Evolutionary conservation across 2,113 vertebrate genomes (phyloP).

Genomic region (Symphodus melops): DNA sequence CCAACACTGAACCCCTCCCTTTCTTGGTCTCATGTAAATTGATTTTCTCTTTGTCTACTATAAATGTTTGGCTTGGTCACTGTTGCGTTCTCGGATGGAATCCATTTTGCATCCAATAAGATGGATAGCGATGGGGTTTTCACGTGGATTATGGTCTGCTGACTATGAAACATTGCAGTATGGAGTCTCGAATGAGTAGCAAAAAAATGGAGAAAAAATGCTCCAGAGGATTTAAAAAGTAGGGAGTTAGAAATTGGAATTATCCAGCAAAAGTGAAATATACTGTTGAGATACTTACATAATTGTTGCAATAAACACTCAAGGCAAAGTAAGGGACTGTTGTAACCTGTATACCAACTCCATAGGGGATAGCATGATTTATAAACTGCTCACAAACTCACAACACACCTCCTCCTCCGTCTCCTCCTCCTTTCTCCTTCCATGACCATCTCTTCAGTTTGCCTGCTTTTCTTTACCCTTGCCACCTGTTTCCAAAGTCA

Average conservation of each 20-base stretch:
- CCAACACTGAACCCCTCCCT: not conserved
- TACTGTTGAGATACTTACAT: not conserved
- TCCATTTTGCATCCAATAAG: constrained; percentile 62
- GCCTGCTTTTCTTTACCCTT: constrained; percentile 41
- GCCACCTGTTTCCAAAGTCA: constrained; percentile 62
- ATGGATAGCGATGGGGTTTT: constrained; percentile 58
- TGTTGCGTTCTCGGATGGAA: constrained; percentile 63
- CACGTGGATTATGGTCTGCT: constrained; percentile 63
- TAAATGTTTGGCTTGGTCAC: constrained; percentile 68
- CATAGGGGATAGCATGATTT: constrained; percentile 35
- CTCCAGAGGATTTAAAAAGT: constrained; percentile 18
- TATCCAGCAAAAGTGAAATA: constrained; percentile 1
- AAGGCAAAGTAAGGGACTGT: not conserved
- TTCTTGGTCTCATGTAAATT: constrained; percentile 64
- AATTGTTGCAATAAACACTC: constrained; percentile 18
- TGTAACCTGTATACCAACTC: constrained; percentile 13
- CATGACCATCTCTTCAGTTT: constrained; percentile 7
- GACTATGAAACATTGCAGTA: constrained; percentile 51
- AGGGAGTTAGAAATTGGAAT: constrained; percentile 13
- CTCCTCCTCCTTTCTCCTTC: not conserved
- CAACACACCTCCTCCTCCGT: constrained; percentile 4
- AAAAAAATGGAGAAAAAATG: constrained; percentile 35
- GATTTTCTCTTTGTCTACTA: constrained; percentile 63
- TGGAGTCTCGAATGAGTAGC: constrained; percentile 18
- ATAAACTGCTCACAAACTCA: constrained; percentile 49